Conservation (phyloP, 2,797 vertebrate genomes). For the Lutjanus campechanus region DNA sequence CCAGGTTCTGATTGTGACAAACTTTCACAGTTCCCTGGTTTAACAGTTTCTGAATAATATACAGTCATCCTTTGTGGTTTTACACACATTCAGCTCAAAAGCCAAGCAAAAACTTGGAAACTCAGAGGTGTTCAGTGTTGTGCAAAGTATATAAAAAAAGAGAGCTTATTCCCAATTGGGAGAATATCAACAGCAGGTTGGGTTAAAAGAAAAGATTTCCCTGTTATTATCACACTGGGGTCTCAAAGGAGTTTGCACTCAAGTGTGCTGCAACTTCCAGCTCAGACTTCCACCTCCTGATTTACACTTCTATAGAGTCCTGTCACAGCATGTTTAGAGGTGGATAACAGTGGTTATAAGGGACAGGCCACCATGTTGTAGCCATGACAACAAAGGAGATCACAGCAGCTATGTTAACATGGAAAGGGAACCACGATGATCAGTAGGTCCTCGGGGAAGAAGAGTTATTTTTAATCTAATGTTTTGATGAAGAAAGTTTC, state of each 20-base stretch:
- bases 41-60: constrained; percentile 8
- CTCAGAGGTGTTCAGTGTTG: neutral
- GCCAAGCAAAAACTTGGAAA: neutral
- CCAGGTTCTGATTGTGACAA: neutral
- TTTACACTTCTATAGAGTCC: constrained; percentile 16
- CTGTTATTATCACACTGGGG: constrained; percentile 19
- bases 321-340: constrained; percentile 38
- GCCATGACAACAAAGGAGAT: constrained; percentile 29
- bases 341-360: constrained; percentile 23
- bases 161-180: constrained; percentile 41
- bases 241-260: constrained; percentile 17
- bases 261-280: constrained; percentile 3
- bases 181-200: constrained; percentile 26
- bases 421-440: constrained; percentile 6
- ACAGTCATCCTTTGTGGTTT: constrained; percentile 16
- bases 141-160: neutral
- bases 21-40: constrained; percentile 22
- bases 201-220: constrained; percentile 32
- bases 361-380: constrained; percentile 15
- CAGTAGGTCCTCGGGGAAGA: neutral
- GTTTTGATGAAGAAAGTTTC: neutral
- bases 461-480: neutral
- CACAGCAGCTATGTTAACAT: neutral
- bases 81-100: constrained; percentile 34
- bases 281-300: constrained; percentile 17